Conservation (phyloP, 2,113 vertebrate species). For the Tiliqua scincoides region DNA sequence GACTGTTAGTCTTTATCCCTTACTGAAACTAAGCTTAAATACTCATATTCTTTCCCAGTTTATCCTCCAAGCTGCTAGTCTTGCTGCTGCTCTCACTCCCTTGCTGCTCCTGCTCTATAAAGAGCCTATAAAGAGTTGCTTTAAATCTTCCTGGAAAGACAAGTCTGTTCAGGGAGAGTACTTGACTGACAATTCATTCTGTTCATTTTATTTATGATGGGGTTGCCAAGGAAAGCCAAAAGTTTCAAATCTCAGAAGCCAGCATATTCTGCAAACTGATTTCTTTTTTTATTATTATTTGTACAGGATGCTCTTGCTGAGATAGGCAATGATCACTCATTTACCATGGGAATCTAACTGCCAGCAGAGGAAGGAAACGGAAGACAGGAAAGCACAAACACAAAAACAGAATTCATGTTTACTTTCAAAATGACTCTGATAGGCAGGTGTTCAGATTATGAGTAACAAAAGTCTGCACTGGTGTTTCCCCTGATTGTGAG, state of each 20-base stretch:
- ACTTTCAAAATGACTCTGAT: slow-evolving; percentile 50
- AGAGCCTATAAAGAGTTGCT: not conserved
- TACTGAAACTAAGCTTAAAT: not conserved
- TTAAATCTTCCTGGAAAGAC: slow-evolving; percentile 49
- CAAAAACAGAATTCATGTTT: slow-evolving; percentile 58
- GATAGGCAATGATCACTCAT: slow-evolving; percentile 61
- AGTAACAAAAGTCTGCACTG: not conserved
- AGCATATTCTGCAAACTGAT: slow-evolving; percentile 60
- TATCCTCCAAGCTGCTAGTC: not conserved
- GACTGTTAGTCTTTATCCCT: too few relatives aligned
- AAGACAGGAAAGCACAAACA: slow-evolving; percentile 54
- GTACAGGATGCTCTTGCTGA: slow-evolving; percentile 59
- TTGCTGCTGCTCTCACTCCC: not conserved
- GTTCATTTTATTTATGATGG: slow-evolving; percentile 56
- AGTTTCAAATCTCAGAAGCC: slow-evolving; percentile 51
- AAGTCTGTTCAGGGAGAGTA: slow-evolving; percentile 50
- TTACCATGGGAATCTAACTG: slow-evolving; percentile 59
- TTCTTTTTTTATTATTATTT: slow-evolving; percentile 66
- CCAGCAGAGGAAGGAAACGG: slow-evolving; percentile 44
- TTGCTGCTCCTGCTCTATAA: not conserved
- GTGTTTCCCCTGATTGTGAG: not conserved
- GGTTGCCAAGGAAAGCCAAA: slow-evolving; percentile 52
- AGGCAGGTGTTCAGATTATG: slow-evolving; percentile 48
- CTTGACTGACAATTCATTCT: slow-evolving; percentile 61
- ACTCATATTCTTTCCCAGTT: not conserved